Base-by-base conservation (phyloP, 1,140 invertebrate species). In the Drosophila bocqueti region DNA sequence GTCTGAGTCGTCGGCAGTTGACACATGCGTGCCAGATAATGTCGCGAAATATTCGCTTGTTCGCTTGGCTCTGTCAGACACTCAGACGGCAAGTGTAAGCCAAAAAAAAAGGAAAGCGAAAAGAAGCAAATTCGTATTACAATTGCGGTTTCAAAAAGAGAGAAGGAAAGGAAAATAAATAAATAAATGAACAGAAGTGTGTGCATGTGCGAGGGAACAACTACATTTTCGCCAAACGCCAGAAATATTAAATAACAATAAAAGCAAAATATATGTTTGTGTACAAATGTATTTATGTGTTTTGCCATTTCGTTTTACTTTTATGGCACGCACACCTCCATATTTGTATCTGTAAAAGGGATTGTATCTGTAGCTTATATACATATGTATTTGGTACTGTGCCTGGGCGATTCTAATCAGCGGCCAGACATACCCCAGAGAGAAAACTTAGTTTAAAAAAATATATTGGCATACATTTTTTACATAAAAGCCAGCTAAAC, bases 161-260 rank as follows among this genome's bases (percentile, higher is more conserved):
- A 24, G 9, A 8, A 4, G 5, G 4, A 46, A 21, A 18, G 1
- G 13, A 34, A 52, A 21, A 54, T 54, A 55, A 40, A 57, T 55
- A 55, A 55, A 55, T 24, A 57, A 65, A 36, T 34, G 43, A 16
- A 63, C 29, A 66, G 13, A 29, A 45, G 21, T 36, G 58, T 26
- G 52, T 46, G 31, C 46, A 57, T 67, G 45, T 65, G 52, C 61
- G 68, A 52, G 71, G 49, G 73, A 57, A 67, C 83, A 81, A 84
- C 85, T 89, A 84, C 65, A 90, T 81, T 89, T 89, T 84, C 81
- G 75, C 72, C 81, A 90, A 84, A 90, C 74, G 78, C 52, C 69
- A 69, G 63, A 89, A 84, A 84, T 89, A 90, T 89, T 89, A 89
- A 89, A 89, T 84, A 90, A 84, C 77, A 68, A 84, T 89, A 89